A percentile compares a stretch with the other conserved stretches of the same genome.
phyloP scores from a whole-genome alignment of 2,797 vertebrate genomes.

The Enteromius argenteus region DNA sequence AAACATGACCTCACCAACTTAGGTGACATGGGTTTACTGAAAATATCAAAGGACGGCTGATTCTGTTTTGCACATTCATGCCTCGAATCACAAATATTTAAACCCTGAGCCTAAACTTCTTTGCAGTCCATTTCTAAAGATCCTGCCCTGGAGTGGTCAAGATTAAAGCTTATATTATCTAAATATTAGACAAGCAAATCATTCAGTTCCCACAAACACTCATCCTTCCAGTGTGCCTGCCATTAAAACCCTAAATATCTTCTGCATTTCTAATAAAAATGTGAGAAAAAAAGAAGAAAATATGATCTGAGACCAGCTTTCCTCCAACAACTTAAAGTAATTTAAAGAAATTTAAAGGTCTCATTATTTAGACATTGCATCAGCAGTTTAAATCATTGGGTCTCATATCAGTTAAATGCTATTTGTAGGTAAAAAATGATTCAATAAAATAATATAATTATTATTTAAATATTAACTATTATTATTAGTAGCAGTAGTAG shows the following conservation, averaged over 20 bases:
- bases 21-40: neutral
- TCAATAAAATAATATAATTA: too few relatives aligned
- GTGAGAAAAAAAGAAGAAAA: neutral
- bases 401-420: neutral
- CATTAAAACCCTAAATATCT: neutral
- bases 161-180: slow-evolving; percentile 55
- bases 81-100: slow-evolving; percentile 13
- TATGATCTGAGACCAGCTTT: neutral
- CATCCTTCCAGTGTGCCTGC: neutral
- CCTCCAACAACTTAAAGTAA: neutral
- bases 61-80: slow-evolving; percentile 19
- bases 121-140: neutral
- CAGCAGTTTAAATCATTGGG: neutral
- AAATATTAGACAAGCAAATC: slow-evolving; percentile 35
- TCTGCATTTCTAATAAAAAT: neutral
- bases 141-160: slow-evolving; percentile 24
- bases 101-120: slow-evolving; percentile 14
- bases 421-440: too few relatives aligned
- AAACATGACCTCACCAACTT: neutral
- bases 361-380: neutral
- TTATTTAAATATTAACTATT: too few relatives aligned
- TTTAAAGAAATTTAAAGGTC: neutral
- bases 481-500: too few relatives aligned
- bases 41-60: neutral
- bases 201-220: slow-evolving; percentile 28